Conservation (phyloP, 2,113 vertebrate genomes). For the Pristiophorus japonicus region DNA sequence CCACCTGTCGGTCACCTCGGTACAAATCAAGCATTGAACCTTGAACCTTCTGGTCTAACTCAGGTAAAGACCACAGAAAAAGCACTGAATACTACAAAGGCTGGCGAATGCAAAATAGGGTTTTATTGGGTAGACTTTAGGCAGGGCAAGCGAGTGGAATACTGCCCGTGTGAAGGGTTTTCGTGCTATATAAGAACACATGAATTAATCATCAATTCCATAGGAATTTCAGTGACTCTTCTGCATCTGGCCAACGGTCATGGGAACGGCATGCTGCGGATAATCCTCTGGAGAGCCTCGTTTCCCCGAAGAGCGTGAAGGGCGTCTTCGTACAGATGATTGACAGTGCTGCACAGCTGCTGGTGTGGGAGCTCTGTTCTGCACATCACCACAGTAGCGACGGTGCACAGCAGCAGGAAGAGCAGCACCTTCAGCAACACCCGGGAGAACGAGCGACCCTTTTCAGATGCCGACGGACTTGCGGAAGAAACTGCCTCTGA, state of each 20-base stretch:
- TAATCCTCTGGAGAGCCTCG: constrained; percentile 66
- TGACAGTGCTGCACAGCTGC: constrained; percentile 64
- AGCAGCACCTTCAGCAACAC: constrained; percentile 62
- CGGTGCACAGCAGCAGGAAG: constrained; percentile 59
- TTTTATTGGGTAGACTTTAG: not conserved
- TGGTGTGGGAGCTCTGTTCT: constrained; percentile 71
- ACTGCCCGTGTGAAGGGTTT: not conserved
- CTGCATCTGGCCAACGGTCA: constrained; percentile 47
- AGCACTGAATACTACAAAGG: not conserved
- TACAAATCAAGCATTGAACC: not conserved
- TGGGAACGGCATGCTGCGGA: constrained; percentile 51
- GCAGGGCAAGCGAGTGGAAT: not conserved
- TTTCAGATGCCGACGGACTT: constrained; percentile 43
- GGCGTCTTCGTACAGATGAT: constrained; percentile 62
- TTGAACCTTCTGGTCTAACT: not conserved
- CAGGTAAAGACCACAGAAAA: not conserved
- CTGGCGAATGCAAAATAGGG: not conserved
- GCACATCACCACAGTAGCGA: constrained; percentile 58
- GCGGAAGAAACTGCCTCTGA: constrained; percentile 49
- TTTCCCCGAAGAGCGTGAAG: constrained; percentile 68
- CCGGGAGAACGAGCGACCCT: constrained; percentile 47
- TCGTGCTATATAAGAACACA: constrained; percentile 29
- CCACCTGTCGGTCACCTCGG: not conserved
- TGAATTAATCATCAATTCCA: constrained; percentile 64
- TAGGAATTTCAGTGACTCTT: constrained; percentile 72